Evolutionary conservation across 1,140 invertebrate species (phyloP).

Genomic region (Neodiprion pinetum): DNA sequence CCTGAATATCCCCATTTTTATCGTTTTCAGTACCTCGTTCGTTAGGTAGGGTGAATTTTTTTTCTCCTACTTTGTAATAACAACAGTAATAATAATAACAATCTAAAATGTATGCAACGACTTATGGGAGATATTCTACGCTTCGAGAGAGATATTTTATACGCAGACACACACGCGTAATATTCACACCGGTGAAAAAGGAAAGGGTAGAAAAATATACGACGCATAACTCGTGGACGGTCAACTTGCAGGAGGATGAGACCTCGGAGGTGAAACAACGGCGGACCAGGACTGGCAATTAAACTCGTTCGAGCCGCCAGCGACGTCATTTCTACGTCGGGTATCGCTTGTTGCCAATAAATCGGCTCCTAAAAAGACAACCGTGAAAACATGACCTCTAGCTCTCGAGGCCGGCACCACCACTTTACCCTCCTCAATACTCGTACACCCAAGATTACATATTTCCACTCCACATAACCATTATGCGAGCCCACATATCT

Average conservation of each 20-base stretch:
- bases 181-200: no score
- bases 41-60: no score
- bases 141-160: no score
- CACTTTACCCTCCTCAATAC: not conserved
- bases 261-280: not conserved
- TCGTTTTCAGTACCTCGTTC: no score
- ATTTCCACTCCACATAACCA: not conserved
- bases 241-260: not conserved
- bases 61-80: no score
- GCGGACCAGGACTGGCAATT: not conserved
- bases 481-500: no score
- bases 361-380: conserved; percentile 1
- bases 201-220: no score
- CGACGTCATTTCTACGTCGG: conserved; percentile 2
- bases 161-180: no score
- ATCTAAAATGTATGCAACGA: no score
- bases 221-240: not conserved
- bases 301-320: not conserved
- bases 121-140: no score
- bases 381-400: not conserved
- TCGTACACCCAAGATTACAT: not conserved
- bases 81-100: no score
- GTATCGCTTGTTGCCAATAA: conserved; percentile 5
- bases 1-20: no score
- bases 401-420: not conserved